phyloP scores from a whole-genome alignment of 1,140 invertebrate genomes.

The Drosophila bocqueti region DNA sequence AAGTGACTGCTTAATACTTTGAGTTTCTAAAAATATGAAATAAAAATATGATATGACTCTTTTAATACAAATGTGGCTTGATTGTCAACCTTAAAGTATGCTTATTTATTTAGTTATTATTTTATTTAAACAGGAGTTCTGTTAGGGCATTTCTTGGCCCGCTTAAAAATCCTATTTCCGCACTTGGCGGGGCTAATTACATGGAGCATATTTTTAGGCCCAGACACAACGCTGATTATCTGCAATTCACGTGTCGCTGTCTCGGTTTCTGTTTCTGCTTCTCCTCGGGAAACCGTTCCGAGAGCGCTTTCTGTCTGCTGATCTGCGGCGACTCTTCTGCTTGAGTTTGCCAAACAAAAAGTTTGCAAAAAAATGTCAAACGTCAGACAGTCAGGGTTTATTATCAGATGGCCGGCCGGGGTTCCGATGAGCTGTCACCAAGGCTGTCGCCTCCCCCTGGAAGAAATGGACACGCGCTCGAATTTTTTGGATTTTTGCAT shows the following conservation, averaged over 20 bases:
- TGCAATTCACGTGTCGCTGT: slow-evolving; percentile 73
- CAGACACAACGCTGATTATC: slow-evolving; percentile 79
- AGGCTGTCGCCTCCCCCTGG: slow-evolving; percentile 9
- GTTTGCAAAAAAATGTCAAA: slow-evolving; percentile 69
- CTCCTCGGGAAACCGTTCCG: slow-evolving; percentile 10
- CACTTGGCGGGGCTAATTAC: slow-evolving; percentile 77
- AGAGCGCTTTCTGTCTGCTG: slow-evolving; percentile 11
- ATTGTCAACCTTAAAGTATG: not conserved
- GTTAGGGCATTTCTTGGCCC: not conserved
- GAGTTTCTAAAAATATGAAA: not conserved
- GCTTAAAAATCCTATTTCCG: not conserved
- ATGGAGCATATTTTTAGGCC: slow-evolving; percentile 80
- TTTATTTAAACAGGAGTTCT: not conserved
- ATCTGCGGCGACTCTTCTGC: slow-evolving; percentile 3
- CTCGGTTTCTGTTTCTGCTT: slow-evolving; percentile 18
- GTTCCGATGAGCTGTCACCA: slow-evolving; percentile 36
- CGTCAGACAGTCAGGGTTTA: slow-evolving; percentile 50
- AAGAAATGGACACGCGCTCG: slow-evolving; percentile 23
- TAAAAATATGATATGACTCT: too few relatives aligned
- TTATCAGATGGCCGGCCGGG: slow-evolving; percentile 48
- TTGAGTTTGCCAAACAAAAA: slow-evolving; percentile 58
- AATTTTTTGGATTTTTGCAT: slow-evolving; percentile 18
- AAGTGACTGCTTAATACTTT: not conserved
- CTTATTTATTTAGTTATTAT: not conserved
- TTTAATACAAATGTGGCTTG: not conserved